phyloP scores from a whole-genome alignment of 2,113 vertebrate species.

The Pelusios castaneus region DNA sequence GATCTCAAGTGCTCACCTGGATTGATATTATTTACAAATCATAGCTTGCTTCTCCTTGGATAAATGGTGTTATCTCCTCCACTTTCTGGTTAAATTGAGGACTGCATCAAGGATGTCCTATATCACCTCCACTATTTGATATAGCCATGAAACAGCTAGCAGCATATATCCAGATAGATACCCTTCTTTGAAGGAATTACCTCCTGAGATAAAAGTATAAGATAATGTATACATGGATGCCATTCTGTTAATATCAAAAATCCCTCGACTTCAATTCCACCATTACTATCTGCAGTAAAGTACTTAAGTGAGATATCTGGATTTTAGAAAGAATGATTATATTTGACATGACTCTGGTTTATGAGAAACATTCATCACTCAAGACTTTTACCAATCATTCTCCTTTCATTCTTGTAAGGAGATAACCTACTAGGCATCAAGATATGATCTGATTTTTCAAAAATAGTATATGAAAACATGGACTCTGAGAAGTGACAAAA shows the following conservation, averaged over 20 bases:
- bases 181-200: not conserved
- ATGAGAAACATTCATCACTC: too few species aligned
- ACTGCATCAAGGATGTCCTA: not conserved
- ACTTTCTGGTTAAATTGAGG: not conserved
- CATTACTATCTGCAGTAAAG: not conserved
- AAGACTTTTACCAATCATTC: not conserved
- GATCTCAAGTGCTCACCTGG: not conserved
- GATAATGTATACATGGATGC: not conserved
- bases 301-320: not conserved
- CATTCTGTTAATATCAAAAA: not conserved
- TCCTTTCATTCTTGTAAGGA: not conserved
- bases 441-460: not conserved
- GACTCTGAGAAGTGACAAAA: too few species aligned
- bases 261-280: not conserved
- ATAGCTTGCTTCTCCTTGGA: not conserved
- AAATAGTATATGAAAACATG: not conserved
- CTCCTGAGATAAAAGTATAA: not conserved
- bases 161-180: not conserved
- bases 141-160: not conserved
- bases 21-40: not conserved
- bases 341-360: too few species aligned
- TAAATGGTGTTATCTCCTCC: not conserved
- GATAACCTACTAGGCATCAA: not conserved
- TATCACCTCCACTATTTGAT: not conserved
- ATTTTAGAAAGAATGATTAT: not conserved